Conservation (phyloP, 2,113 vertebrate species). For the Myodes glareolus region DNA sequence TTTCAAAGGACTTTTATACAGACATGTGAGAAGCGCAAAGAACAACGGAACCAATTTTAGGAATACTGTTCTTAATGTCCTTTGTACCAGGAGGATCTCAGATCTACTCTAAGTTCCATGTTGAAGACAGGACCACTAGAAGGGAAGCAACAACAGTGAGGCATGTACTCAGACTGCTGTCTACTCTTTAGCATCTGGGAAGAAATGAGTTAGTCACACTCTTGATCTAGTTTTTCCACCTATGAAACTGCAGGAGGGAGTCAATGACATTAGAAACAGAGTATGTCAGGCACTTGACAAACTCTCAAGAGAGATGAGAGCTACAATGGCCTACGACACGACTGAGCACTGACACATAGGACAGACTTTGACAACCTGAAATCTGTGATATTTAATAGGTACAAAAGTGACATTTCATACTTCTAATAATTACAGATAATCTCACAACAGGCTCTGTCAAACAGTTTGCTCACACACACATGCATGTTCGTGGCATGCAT, state of each 20-base stretch:
- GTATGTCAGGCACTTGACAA: background rate
- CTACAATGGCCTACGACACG: background rate
- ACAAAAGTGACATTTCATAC: background rate
- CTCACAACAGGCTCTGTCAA: background rate
- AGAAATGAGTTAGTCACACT: background rate
- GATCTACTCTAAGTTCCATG: background rate
- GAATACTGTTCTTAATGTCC: too few relatives aligned
- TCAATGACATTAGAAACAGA: background rate
- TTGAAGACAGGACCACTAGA: background rate
- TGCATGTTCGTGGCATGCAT: background rate
- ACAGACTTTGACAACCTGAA: background rate
- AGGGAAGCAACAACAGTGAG: background rate
- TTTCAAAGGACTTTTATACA: background rate
- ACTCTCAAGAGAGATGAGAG: background rate
- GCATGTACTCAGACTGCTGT: too few relatives aligned
- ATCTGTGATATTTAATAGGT: background rate
- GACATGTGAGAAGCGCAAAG: background rate
- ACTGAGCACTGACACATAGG: background rate
- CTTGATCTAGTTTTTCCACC: background rate
- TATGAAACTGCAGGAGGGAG: background rate
- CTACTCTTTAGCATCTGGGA: background rate
- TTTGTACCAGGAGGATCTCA: background rate
- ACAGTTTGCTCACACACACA: background rate
- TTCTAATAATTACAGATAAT: background rate
- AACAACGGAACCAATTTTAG: background rate